Evolutionary conservation across 2,888 invertebrate genomes (phyloP).

Genomic region (Petrolisthes cinctipes): DNA sequence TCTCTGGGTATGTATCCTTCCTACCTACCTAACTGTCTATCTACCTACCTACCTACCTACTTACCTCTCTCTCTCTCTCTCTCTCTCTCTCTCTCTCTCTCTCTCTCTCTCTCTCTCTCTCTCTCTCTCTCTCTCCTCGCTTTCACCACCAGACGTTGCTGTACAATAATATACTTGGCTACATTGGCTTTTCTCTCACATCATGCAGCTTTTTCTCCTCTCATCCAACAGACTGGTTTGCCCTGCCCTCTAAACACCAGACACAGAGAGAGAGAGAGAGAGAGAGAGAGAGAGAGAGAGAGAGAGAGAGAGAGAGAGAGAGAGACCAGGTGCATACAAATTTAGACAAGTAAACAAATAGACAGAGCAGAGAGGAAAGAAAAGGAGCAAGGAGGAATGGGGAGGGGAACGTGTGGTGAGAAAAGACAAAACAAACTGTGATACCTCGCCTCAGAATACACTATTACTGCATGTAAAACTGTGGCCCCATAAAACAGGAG

Average conservation of each 20-base stretch:
- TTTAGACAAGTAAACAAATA: background rate
- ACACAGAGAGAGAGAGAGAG: background rate
- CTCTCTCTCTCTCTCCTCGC: too few species aligned
- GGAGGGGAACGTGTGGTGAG: background rate
- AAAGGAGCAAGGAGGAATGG: background rate
- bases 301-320: slow-evolving; percentile 1
- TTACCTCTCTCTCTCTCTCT: too few species aligned
- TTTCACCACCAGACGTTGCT: background rate
- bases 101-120: background rate
- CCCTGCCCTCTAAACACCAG: too few species aligned
- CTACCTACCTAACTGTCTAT: too few species aligned
- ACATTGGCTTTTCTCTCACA: background rate
- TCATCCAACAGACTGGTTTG: background rate
- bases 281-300: slow-evolving; percentile 1
- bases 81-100: background rate
- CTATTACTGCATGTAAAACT: too few species aligned
- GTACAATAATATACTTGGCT: background rate
- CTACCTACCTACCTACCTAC: too few species aligned
- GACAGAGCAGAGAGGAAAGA: background rate
- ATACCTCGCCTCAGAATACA: background rate
- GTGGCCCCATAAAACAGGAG: too few species aligned
- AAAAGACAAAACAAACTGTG: background rate
- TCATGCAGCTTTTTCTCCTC: background rate
- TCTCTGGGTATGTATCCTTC: too few species aligned
- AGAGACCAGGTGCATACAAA: background rate